Conservation (phyloP, 2,113 vertebrate genomes). For the Myotis yumanensis region DNA sequence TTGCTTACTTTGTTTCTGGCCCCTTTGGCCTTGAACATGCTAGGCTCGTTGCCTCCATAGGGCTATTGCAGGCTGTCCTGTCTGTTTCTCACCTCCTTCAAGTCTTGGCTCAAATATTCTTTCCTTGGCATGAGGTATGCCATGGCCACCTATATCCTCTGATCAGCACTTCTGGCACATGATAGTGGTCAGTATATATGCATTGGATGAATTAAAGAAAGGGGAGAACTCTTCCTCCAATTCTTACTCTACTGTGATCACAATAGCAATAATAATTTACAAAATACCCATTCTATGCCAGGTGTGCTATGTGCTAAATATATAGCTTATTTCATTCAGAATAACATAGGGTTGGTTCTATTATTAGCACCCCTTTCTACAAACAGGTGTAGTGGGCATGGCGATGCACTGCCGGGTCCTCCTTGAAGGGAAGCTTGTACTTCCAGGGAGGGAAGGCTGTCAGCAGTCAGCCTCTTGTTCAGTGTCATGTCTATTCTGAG, state of each 20-base stretch:
- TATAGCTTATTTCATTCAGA: neutral
- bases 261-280: too few relatives aligned
- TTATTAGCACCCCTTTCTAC: neutral
- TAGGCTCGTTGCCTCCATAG: neutral
- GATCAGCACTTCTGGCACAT: neutral
- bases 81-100: neutral
- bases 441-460: neutral
- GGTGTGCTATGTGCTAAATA: neutral
- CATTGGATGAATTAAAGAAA: neutral
- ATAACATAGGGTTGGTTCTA: neutral
- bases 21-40: neutral
- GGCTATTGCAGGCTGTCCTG: neutral
- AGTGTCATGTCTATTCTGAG: neutral
- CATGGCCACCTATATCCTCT: neutral
- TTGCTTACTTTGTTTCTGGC: neutral
- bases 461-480: neutral
- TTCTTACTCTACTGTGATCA: neutral
- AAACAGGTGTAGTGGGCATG: neutral
- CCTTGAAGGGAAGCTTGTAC: neutral
- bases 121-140: neutral
- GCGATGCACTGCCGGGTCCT: neutral
- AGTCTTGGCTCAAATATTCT: neutral
- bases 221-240: neutral
- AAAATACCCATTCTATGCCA: neutral
- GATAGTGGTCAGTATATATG: neutral